Base-by-base conservation (phyloP, 1,140 invertebrate genomes). In the Druon quercuslanigerum region DNA sequence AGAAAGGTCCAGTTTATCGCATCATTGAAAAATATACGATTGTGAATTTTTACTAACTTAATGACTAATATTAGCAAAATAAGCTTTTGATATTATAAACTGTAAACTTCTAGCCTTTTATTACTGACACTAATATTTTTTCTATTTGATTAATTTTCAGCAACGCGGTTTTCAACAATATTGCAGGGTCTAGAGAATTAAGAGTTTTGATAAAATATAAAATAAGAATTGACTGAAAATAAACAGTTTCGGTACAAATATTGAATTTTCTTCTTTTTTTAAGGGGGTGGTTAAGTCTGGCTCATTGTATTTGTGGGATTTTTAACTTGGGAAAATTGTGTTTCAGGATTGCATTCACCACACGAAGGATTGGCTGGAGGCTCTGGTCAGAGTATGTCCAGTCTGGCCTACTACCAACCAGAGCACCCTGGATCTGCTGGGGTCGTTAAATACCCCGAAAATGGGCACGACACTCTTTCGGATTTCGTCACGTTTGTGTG, bases 401-500 rank as follows among this genome's bases (percentile, higher is more conserved):
- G 92, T 81, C 91, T 93, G 14, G 92, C 93, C 74, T 94, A 94
- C 79, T 93, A 94, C 83, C 93, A 93, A 79, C 93, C 94, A 74
- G 93, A 93, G 76, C 92, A 94, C 82, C 90, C 93, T 75, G 89
- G 88, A 74, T 91, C 93, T 46, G 89, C 92, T 74, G 94, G 93
- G 76, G 93, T 95, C 76, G 94, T 94, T 70, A 96, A 96, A 89
- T 96, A 96, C 83, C 95, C 96, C 46, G 95, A 96, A 85, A 96
- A 96, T 85, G 95, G 95, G 50, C 96, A 97, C 89, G 97, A 98
- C 90, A 97, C 96, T 0, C 94, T 99, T 74, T 96, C 97, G 0
- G 98, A 99, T 91, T 99, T 98, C 92, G 98, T 99, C 50, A 98
- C 97, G 50, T 97, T 99, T 85, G 98, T 99, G 60, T 99, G 97